Base-by-base conservation (phyloP, 2,797 vertebrate species). In the Rousettus madagascariensis region DNA sequence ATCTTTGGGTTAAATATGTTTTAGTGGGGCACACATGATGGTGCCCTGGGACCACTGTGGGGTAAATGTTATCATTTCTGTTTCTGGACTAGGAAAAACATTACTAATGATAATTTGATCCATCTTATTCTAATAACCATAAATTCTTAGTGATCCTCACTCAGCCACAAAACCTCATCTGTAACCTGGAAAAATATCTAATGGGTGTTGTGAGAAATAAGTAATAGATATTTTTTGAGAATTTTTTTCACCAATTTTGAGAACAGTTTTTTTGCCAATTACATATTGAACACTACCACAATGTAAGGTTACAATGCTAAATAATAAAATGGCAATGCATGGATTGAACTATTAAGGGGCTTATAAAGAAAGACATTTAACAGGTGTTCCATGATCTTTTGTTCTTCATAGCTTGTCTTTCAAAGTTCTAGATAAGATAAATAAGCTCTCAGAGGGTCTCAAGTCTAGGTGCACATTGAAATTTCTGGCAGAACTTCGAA, bases 401-500 rank as follows among this genome's bases (percentile, higher is more conserved):
- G n/a, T 55, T 65, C 19, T 80, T 93, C 84, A 72, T 36, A 80
- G n/a, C 3, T 77, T 86, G 33, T 71, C 55, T 90, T 86, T 83
- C 28, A 78, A 75, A 72, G 7, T 90, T 85, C 24, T 41, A 87
- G 17, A 71, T 20, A 92, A 86, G 16, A 77, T 57, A 88, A 59
- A 65, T 78, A 86, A 91, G 3, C 46, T 66, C 51, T 74, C 51
- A 88, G 6, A 66, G 30, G 4, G 49, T 84, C 38, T 90, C n/a
- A 84, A 84, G 26, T 26, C 46, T 90, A 87, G 11, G 78, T 90
- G 19, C 8, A 85, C 28, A 59, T 6, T 87, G 38, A 96, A 84
- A 90, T 75, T 36, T 80, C 85, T 53, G 75, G n/a, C 22, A 75
- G 19, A 90, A 36, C 8, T 90, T 97, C 84, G 69, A 82, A 91